Evolutionary conservation across 2,888 invertebrate species (phyloP).

Genomic region (Eupeodes luniger): DNA sequence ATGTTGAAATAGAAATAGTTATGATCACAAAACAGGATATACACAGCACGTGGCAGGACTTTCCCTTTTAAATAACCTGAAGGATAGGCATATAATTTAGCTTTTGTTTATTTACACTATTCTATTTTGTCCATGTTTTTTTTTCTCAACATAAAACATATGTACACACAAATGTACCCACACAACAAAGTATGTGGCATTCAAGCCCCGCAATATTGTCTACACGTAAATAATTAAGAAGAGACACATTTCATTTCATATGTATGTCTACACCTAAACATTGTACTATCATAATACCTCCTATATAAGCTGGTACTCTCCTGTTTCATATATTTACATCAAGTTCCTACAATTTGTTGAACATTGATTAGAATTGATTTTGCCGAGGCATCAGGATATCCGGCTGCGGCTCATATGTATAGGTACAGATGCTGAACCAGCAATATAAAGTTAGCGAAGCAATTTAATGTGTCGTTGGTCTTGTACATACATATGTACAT

Average conservation of each 20-base stretch:
- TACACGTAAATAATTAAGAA: conserved; percentile 70
- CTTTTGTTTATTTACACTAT: not conserved
- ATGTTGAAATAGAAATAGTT: too few relatives aligned
- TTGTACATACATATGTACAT: not conserved
- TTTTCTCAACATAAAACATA: not conserved
- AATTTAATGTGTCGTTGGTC: conserved; percentile 70
- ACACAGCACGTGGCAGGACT: not conserved
- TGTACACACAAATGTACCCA: not conserved
- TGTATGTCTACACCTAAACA: conserved; percentile 28
- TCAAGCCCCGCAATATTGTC: conserved; percentile 31
- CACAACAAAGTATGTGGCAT: conserved; percentile 4
- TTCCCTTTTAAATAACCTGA: conserved; percentile 20
- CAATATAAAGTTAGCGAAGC: conserved; percentile 68
- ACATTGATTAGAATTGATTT: conserved; percentile 75
- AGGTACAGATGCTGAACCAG: conserved; percentile 59
- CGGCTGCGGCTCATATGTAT: conserved; percentile 16
- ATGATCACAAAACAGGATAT: too few relatives aligned
- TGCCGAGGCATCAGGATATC: conserved; percentile 57
- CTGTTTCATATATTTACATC: not conserved
- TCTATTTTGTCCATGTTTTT: not conserved
- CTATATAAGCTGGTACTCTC: too few relatives aligned
- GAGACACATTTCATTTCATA: conserved; percentile 52
- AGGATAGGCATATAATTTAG: conserved; percentile 10
- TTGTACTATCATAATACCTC: not conserved
- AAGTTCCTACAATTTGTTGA: conserved; percentile 65